Percentiles rank a stretch among this genome's conserved stretches.
Conservation (phyloP, 2,113 vertebrate species). For the Oncorhynchus gorbuscha region DNA sequence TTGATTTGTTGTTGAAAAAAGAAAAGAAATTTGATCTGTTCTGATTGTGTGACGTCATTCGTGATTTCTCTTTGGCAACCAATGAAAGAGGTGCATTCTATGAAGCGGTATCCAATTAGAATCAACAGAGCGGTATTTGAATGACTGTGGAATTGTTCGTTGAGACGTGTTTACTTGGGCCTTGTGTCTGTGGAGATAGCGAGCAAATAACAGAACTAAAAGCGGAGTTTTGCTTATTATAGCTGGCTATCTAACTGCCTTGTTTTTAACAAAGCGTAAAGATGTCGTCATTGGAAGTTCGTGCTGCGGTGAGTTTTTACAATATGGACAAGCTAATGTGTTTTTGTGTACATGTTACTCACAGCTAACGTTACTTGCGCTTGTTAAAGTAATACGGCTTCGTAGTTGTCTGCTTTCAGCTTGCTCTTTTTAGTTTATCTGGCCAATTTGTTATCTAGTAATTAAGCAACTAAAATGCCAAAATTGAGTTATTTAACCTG, state of each 20-base stretch:
- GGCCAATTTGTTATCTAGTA: neutral
- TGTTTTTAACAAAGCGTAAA: neutral
- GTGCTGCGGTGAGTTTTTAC: conserved; percentile 46
- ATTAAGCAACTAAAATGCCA: too few relatives aligned
- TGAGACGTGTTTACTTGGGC: neutral
- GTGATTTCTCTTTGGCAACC: conserved; percentile 20
- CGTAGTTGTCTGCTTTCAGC: neutral
- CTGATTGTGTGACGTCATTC: neutral
- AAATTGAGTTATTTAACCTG: too few relatives aligned
- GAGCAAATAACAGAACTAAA: too few relatives aligned
- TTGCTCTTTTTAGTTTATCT: neutral
- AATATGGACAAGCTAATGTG: neutral
- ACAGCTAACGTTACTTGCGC: too few relatives aligned
- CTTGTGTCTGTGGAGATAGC: neutral
- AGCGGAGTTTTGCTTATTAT: neutral
- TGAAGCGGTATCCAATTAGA: conserved; percentile 58
- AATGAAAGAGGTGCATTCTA: conserved; percentile 34
- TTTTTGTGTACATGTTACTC: too few relatives aligned
- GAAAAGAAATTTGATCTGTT: too few relatives aligned
- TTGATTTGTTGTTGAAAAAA: too few relatives aligned
- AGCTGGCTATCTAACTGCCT: neutral
- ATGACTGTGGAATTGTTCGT: conserved; percentile 20
- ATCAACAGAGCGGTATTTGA: conserved; percentile 66
- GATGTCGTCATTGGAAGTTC: conserved; percentile 43
- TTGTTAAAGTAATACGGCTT: too few relatives aligned